Base-by-base conservation (phyloP, 2,888 invertebrate species). In the Ceramica pisi region DNA sequence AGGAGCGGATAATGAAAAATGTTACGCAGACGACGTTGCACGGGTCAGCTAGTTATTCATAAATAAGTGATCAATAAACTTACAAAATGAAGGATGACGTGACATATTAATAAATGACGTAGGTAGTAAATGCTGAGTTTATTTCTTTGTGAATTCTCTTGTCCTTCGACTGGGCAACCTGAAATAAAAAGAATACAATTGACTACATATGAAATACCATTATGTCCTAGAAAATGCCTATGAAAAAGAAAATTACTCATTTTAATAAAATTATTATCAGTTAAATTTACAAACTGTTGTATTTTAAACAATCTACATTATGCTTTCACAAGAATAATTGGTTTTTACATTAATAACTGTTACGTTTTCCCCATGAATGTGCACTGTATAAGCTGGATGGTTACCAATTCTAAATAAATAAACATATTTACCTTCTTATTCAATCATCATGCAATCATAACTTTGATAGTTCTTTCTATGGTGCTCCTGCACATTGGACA, bases 401-500 rank as follows among this genome's bases (percentile, higher is more conserved):
- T 3, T n/a, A 38, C 7, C 35, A 38, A 38, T 56, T 38, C 10
- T 57, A 8, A 38, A 21, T n/a, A 38, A 14, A 57, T 21, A 57
- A 55, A 55, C 2, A 44, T 63, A 70, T 44, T 77, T 72, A 81
- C 81, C 78, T 74, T 41, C 50, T 35, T 44, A 16, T 67, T 63
- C 63, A 68, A 66, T 80, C 75, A 90, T 96, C 93, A 97, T 85
- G 97, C 94, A 88, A 96, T 90, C 85, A 97, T 94, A 81, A 97
- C 96, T 92, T 97, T 96, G 81, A 98, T 97, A 94, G 97, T 97
- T 86, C 97, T 97, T 84, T 97, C 97, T 85, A 98, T 97, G 44
- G 86, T 88, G 74, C 96, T 96, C 88, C 98, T 97, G 90, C 98
- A 98, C 96, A 99, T 97, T 9, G 98, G 98, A 92, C 98, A 99